Evolutionary conservation across 1,140 invertebrate species (phyloP), one percentile per base, ranked within the genome.

Genomic region (Drosophila melanica): DNA sequence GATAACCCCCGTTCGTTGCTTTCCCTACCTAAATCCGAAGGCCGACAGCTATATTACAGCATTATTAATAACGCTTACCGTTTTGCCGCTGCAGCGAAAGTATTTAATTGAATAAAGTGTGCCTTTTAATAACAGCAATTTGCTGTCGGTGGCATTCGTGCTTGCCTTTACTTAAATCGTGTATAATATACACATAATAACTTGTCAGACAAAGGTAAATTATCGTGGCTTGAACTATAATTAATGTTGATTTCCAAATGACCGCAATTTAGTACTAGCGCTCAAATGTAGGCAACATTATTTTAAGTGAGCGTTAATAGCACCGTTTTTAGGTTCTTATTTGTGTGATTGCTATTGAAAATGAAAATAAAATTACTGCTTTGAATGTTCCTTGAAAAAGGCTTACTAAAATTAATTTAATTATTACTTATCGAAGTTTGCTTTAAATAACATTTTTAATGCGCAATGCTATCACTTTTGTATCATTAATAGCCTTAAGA

Each of bases 191-290:
- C 9, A 27, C 7, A 6, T 41, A 41, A 35, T 35, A 35, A 18
- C 10, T 48, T 30, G 27, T 10, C 47, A 11, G 12, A 48, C 42
- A 30, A 58, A 20, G 14, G 64, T 27, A 78, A 78, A 78, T 82
- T 75, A 30, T 50, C 57, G 33, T 33, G 14, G 53, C 16, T 14
- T 27, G 9, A 67, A 64, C 53, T 59, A 60, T 81, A 64, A 80
- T 76, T 71, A 53, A 68, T 51, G 57, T 30, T 60, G 66, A 64
- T 75, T 66, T 57, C 51, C 50, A 54, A 39, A 69, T 37, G 37
- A 16, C 27, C 20, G 44, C 67, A 75, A 81, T 69, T 82, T 39
- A 18, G 27, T 16, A 14, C 20, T 14, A 50, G 14, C 33, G 39
- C 67, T 63, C 10, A 69, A 64, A 48, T 16, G 59, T 64, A 47